Evolutionary conservation across 1,140 invertebrate genomes (phyloP).

Genomic region (Drosophila prosaltans): DNA sequence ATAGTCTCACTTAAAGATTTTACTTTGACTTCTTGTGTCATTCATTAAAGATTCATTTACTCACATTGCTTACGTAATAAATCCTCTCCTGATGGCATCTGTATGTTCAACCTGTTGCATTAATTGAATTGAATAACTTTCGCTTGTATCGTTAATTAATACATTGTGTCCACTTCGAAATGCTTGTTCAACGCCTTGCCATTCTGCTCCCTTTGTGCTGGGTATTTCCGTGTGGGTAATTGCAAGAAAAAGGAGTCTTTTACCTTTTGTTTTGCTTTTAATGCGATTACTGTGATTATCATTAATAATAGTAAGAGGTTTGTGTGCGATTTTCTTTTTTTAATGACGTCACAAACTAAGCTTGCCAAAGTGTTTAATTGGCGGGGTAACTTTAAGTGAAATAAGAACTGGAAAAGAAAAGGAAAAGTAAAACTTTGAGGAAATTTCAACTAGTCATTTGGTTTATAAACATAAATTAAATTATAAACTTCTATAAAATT

Average conservation of each 20-base stretch:
- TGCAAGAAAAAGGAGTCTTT: background rate
- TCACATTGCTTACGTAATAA: background rate
- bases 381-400: background rate
- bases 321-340: conserved; percentile 25
- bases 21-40: conserved; percentile 5
- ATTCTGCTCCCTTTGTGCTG: conserved; percentile 22
- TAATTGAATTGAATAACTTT: conserved; percentile 40
- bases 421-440: background rate
- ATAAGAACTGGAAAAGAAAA: background rate
- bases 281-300: conserved; percentile 51
- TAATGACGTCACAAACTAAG: conserved; percentile 29
- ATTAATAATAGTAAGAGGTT: conserved; percentile 29
- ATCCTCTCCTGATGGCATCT: background rate
- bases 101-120: conserved; percentile 29
- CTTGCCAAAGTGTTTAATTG: conserved; percentile 33
- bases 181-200: background rate
- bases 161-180: conserved; percentile 49
- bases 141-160: conserved; percentile 43
- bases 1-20: background rate
- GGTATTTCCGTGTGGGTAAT: conserved; percentile 28
- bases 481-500: no score
- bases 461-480: no score
- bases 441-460: no score
- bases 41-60: background rate
- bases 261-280: conserved; percentile 21